Evolutionary conservation across 2,797 vertebrate species (phyloP).

Genomic region (Squalus acanthias): DNA sequence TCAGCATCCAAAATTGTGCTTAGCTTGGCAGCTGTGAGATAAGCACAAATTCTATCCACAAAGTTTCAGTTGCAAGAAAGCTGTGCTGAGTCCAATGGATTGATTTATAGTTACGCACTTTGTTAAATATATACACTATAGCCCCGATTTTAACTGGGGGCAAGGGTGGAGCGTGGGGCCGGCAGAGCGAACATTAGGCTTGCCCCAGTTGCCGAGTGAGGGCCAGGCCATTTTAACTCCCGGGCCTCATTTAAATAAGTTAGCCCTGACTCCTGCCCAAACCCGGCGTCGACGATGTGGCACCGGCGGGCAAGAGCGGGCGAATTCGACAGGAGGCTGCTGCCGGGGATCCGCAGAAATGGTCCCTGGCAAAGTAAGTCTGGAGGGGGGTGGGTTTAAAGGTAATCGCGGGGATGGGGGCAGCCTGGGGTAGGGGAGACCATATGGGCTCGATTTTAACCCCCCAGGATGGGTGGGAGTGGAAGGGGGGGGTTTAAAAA

Average conservation of each 20-base stretch:
- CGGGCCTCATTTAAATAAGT: too few species aligned
- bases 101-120: background rate
- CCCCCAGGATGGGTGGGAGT: background rate
- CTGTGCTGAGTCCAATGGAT: background rate
- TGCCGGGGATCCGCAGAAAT: background rate
- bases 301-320: background rate
- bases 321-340: background rate
- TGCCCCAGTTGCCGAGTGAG: background rate
- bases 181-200: background rate
- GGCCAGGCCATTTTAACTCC: background rate
- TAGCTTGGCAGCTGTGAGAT: background rate
- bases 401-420: background rate
- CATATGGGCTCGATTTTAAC: background rate
- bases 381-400: background rate
- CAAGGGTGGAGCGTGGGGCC: background rate
- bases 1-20: slow-evolving; percentile 15
- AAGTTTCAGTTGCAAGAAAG: background rate
- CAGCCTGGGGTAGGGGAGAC: background rate
- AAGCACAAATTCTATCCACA: background rate
- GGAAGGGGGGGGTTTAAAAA: background rate
- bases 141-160: background rate
- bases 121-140: background rate
- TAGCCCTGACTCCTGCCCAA: background rate
- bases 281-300: background rate
- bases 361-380: background rate